These are phyloP conservation scores for Dynastes tityus DNA, from an alignment of 2,888 invertebrate species.

Conservation along the genomic window DNA sequence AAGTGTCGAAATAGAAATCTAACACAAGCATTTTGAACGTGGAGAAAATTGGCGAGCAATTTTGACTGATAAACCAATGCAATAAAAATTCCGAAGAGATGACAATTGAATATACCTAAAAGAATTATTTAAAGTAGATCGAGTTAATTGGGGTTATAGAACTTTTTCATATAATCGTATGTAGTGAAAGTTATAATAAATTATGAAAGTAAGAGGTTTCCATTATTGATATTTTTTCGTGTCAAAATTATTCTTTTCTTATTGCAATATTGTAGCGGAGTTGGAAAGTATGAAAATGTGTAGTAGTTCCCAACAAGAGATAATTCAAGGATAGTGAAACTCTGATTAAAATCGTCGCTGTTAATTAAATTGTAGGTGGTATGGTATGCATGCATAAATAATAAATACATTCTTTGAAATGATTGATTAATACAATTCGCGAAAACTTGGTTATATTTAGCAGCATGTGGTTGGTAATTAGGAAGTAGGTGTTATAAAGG, in stretches of 20 bases:
- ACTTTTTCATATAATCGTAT: too few relatives aligned
- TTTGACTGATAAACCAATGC: too few relatives aligned
- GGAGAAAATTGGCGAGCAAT: too few relatives aligned
- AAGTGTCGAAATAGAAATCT: too few relatives aligned
- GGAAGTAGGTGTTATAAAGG: too few relatives aligned
- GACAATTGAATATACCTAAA: too few relatives aligned
- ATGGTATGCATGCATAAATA: conserved; percentile 4
- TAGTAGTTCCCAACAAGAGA: background rate
- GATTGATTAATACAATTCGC: background rate
- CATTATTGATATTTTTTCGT: background rate
- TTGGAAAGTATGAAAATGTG: background rate
- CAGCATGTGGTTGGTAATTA: background rate
- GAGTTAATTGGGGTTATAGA: too few relatives aligned
- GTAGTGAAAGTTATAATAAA: conserved; percentile 8
- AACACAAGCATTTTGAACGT: too few relatives aligned
- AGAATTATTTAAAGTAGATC: too few relatives aligned
- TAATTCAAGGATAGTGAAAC: conserved; percentile 29
- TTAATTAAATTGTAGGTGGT: conserved; percentile 6
- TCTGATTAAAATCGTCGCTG: background rate
- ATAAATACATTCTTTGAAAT: conserved; percentile 1
- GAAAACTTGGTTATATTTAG: background rate
- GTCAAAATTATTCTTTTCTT: background rate
- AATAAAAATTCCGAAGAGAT: too few relatives aligned
- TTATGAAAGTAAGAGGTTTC: conserved; percentile 1
- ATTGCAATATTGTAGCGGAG: too few relatives aligned